Conservation (phyloP, 2,113 vertebrate genomes). For the Neotoma lepida region DNA sequence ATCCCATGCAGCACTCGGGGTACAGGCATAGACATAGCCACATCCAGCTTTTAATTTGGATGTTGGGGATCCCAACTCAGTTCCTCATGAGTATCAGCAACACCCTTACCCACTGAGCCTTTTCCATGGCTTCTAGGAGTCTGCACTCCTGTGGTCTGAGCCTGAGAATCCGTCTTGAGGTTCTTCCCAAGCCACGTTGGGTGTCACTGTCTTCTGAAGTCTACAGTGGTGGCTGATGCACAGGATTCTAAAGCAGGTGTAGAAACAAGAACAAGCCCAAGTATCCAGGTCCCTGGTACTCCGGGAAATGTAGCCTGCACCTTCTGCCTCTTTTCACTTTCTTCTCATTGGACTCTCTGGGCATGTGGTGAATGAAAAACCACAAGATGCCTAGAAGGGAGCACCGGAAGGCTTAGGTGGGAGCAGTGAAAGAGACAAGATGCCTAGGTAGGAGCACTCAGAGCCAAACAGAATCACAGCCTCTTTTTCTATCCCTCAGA, state of each 20-base stretch:
- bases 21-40: not conserved
- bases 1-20: not conserved
- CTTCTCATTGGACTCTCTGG: not conserved
- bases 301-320: not conserved
- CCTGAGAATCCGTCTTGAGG: not conserved
- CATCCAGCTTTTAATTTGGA: not conserved
- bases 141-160: not conserved
- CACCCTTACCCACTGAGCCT: not conserved
- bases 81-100: not conserved
- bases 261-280: not conserved
- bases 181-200: not conserved
- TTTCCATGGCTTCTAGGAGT: not conserved
- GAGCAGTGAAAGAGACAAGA: not conserved
- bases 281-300: not conserved
- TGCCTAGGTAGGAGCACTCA: fast-evolving
- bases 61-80: not conserved
- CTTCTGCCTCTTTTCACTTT: not conserved
- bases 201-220: not conserved
- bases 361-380: not conserved
- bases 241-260: not conserved
- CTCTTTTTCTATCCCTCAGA: conserved; percentile 83
- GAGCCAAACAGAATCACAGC: not conserved
- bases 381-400: not conserved
- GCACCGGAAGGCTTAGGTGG: not conserved
- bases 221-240: not conserved